Evolutionary conservation across 64 coral and sea anemone genomes (phyloP).

Genomic region (Anthopleura sola): DNA sequence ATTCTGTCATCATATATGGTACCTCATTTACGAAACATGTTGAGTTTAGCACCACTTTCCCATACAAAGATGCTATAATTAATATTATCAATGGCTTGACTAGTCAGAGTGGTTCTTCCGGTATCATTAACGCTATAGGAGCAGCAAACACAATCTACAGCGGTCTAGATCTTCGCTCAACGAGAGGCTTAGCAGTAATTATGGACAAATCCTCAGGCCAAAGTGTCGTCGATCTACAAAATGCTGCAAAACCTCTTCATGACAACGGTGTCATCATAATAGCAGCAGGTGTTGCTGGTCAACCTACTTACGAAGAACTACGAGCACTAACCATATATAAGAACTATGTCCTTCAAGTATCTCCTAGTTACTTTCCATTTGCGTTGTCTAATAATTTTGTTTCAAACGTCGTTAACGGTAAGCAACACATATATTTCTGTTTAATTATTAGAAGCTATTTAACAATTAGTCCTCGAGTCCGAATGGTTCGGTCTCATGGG

Average conservation of each 20-base stretch:
- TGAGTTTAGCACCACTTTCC: constrained; percentile 14
- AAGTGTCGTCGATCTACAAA: not conserved
- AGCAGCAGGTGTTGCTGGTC: constrained; percentile 17
- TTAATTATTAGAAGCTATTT: too few species aligned
- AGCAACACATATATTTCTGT: not conserved
- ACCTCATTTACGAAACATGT: not conserved
- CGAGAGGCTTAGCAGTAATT: constrained; percentile 32
- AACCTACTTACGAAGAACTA: not conserved
- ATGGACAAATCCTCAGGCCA: constrained; percentile 12
- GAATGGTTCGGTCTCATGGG: too few species aligned
- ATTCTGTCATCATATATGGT: constrained; percentile 48
- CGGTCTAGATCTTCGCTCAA: not conserved
- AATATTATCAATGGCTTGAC: not conserved
- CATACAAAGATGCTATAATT: constrained; percentile 18
- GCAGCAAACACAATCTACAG: not conserved
- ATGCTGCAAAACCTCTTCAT: not conserved
- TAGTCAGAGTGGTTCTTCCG: not conserved
- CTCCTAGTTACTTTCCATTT: not conserved
- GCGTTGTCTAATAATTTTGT: not conserved
- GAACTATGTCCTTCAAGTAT: not conserved
- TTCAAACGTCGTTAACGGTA: not conserved
- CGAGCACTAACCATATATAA: constrained; percentile 10
- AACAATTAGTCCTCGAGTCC: too few species aligned
- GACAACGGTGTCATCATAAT: constrained; percentile 24
- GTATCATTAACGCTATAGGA: constrained; percentile 6